Evolutionary conservation across 2,888 invertebrate genomes (phyloP).

Genomic region (Tenthredo amoena): DNA sequence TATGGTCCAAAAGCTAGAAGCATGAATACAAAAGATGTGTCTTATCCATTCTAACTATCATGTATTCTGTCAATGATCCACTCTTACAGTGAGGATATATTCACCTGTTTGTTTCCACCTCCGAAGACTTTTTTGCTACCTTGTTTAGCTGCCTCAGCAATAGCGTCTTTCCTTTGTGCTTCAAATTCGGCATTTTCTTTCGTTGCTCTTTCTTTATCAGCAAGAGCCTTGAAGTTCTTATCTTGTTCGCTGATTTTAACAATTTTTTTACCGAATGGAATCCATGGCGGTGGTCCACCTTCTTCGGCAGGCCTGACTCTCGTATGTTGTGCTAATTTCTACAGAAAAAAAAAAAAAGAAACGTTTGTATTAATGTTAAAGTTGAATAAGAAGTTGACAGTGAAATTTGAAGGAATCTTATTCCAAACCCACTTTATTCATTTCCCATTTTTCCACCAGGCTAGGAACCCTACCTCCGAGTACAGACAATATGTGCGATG

Average conservation of each 20-base stretch:
- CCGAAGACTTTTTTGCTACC: slow-evolving; percentile 81
- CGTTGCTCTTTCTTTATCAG: slow-evolving; percentile 81
- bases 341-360: slow-evolving; percentile 46
- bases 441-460: slow-evolving; percentile 94
- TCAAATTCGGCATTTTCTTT: slow-evolving; percentile 92
- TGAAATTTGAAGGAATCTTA: slow-evolving; percentile 46
- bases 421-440: slow-evolving; percentile 78
- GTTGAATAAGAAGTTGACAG: slow-evolving; percentile 57
- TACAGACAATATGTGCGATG: slow-evolving; percentile 83
- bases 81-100: slow-evolving; percentile 23
- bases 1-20: slow-evolving; percentile 84
- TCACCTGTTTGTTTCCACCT: slow-evolving; percentile 79
- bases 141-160: slow-evolving; percentile 90
- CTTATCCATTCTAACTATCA: slow-evolving; percentile 3
- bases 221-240: slow-evolving; percentile 86
- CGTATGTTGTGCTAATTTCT: slow-evolving; percentile 75
- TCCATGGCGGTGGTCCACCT: slow-evolving; percentile 94
- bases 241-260: slow-evolving; percentile 81
- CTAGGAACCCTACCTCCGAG: slow-evolving; percentile 92
- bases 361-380: not conserved
- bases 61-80: slow-evolving; percentile 16
- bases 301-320: slow-evolving; percentile 82
- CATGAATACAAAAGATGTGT: not conserved
- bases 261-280: slow-evolving; percentile 92
- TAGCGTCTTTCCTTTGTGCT: slow-evolving; percentile 92